Conservation (phyloP, 1,140 invertebrate genomes). For the Meloidogyne hapla region DNA sequence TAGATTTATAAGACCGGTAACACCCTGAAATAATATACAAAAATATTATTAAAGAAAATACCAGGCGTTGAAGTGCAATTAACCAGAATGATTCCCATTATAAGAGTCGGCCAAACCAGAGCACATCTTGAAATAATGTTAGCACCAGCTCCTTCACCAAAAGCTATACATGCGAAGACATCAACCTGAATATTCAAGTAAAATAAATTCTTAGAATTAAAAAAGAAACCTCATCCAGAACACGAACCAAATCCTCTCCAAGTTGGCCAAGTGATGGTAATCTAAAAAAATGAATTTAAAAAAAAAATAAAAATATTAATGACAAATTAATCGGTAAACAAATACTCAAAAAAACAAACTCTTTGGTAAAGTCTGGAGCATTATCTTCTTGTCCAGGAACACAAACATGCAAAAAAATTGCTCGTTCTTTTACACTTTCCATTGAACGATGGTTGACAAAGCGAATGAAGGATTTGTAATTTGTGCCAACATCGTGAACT, state of each 20-base stretch:
- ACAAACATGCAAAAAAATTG: constrained; percentile 83
- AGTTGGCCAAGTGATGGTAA: constrained; percentile 81
- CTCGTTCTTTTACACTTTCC: constrained; percentile 79
- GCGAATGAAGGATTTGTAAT: constrained; percentile 69
- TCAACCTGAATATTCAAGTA: constrained; percentile 68
- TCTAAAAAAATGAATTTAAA: constrained; percentile 68
- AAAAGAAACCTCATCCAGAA: constrained; percentile 21
- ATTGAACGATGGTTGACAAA: constrained; percentile 77
- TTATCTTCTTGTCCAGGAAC: constrained; percentile 78
- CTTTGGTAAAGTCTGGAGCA: constrained; percentile 72
- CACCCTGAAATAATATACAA: no score
- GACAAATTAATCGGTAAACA: no score
- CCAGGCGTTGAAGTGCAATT: constrained; percentile 84
- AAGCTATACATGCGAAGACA: constrained; percentile 73
- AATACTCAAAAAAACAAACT: constrained; percentile 53
- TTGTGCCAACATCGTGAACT: constrained; percentile 84
- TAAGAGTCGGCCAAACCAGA: constrained; percentile 74
- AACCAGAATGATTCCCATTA: constrained; percentile 74
- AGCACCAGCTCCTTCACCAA: constrained; percentile 85
- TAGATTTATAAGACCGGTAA: no score
- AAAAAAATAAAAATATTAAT: no score
- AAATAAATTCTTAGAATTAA: not conserved
- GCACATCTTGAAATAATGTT: constrained; percentile 83
- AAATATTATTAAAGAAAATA: not conserved
- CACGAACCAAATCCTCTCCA: constrained; percentile 74